These are phyloP conservation scores for Otus scops DNA, from an alignment of 2,797 vertebrate species.

Conservation along the genomic window DNA sequence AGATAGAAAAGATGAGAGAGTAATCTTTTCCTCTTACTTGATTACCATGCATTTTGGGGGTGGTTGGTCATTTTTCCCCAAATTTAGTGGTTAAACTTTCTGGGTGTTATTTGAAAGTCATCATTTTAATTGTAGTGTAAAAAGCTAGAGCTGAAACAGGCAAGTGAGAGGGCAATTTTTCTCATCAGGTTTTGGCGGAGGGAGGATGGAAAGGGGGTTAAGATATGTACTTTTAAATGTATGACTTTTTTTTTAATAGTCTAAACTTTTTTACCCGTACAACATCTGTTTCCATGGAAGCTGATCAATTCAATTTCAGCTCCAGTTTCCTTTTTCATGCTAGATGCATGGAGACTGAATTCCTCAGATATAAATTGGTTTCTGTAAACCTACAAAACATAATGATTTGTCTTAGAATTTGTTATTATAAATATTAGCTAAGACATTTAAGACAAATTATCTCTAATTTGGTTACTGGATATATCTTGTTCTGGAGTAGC, in stretches of 20 bases:
- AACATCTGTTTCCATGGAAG: slow-evolving; percentile 27
- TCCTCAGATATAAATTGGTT: background rate
- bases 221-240: background rate
- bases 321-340: background rate
- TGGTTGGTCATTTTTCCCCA: background rate
- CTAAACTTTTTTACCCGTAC: background rate
- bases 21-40: background rate
- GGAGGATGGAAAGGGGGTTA: background rate
- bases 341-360: background rate
- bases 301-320: background rate
- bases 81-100: background rate
- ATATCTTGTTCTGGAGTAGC: background rate
- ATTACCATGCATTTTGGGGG: background rate
- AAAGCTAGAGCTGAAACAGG: background rate
- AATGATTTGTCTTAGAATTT: background rate
- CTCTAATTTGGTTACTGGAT: background rate
- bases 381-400: background rate
- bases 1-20: background rate
- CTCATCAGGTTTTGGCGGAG: background rate
- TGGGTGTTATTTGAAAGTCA: background rate
- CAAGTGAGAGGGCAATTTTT: background rate
- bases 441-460: background rate
- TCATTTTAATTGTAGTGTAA: background rate
- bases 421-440: slow-evolving; percentile 12
- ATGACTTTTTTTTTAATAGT: background rate